These are phyloP conservation scores for Epizoanthus stellaris DNA, from an alignment of 92 coral and sea anemone genomes.

Conservation along the genomic window DNA sequence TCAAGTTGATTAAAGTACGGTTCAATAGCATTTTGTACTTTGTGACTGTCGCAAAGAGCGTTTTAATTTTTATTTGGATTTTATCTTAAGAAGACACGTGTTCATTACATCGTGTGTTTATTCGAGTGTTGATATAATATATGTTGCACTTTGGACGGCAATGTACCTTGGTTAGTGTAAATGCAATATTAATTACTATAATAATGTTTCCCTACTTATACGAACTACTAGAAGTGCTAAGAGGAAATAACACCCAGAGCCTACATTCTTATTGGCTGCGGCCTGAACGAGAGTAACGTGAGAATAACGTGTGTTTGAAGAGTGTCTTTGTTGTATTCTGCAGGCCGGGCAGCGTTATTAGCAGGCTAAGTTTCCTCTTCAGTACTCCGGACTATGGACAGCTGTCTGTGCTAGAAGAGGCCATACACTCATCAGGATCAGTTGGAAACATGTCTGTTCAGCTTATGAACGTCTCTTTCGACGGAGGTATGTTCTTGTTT, in stretches of 20 bases:
- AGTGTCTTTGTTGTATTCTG: not conserved
- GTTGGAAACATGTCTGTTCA: conserved; percentile 20
- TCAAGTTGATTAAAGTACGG: too few relatives aligned
- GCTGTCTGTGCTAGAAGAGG: conserved; percentile 16
- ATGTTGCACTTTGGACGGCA: too few relatives aligned
- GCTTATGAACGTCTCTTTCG: conserved; percentile 1
- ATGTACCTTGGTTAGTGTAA: too few relatives aligned
- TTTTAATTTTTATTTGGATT: too few relatives aligned
- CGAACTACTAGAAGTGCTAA: too few relatives aligned
- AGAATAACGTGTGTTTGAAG: not conserved
- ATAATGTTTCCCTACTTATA: too few relatives aligned
- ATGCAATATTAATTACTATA: too few relatives aligned
- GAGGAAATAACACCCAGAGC: not conserved
- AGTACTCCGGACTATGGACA: not conserved
- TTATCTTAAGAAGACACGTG: too few relatives aligned
- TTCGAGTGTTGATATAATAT: too few relatives aligned
- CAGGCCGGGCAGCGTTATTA: conserved; percentile 18
- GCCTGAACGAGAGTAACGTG: too few relatives aligned
- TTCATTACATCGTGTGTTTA: too few relatives aligned
- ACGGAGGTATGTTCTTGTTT: conserved; percentile 8
- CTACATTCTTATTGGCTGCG: not conserved
- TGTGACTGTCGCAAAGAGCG: not conserved
- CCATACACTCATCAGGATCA: conserved; percentile 1
- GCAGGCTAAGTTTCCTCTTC: conserved; percentile 8
- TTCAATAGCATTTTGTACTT: not conserved